Conservation (phyloP, 2,797 vertebrate genomes). For the Fundulus diaphanus region DNA sequence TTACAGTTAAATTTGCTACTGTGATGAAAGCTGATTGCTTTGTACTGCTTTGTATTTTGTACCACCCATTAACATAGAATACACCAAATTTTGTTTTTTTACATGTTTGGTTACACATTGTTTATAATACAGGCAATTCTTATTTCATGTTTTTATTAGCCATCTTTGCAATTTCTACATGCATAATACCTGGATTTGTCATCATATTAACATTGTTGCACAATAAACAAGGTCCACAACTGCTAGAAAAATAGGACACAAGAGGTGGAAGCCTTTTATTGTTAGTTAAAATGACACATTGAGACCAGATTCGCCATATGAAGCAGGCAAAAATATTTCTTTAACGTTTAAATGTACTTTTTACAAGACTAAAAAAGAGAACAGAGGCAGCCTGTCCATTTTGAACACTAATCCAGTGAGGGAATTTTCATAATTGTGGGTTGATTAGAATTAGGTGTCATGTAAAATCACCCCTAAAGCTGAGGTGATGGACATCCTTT, state of each 20-base stretch:
- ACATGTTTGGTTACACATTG: neutral
- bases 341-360: neutral
- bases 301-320: conserved; percentile 5
- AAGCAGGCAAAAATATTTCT: neutral
- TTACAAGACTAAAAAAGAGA: neutral
- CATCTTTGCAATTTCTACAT: conserved; percentile 26
- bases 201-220: conserved; percentile 37
- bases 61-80: conserved; percentile 15
- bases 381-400: neutral
- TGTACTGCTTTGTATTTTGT: conserved; percentile 20
- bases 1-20: conserved; percentile 25
- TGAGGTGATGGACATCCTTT: neutral
- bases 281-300: conserved; percentile 23
- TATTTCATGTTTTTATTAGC: neutral
- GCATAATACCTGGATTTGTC: conserved; percentile 36
- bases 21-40: conserved; percentile 24
- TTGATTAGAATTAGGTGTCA: neutral
- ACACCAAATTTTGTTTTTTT: conserved; percentile 15
- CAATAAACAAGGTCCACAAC: conserved; percentile 30
- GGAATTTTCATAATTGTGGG: neutral
- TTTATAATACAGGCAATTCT: neutral
- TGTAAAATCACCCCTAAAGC: neutral
- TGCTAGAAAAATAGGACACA: conserved; percentile 53
- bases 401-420: neutral
- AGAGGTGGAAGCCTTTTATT: conserved; percentile 20